Percentiles rank a stretch among this genome's conserved stretches.
Conservation (phyloP, 1,140 invertebrate genomes). For the Rhopalosiphum maidis region DNA sequence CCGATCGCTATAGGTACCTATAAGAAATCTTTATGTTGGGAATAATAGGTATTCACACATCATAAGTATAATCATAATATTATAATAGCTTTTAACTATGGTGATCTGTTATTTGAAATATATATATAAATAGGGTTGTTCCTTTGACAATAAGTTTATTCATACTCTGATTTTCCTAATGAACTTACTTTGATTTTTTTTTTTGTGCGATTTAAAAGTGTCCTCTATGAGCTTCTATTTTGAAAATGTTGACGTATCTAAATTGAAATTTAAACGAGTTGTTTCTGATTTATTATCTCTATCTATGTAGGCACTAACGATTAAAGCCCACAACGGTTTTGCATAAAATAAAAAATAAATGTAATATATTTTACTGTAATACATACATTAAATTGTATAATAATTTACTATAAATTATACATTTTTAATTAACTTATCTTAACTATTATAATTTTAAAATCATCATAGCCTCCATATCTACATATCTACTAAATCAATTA, state of each 20-base stretch:
- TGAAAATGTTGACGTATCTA: neutral
- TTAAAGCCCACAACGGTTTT: neutral
- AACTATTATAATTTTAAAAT: neutral
- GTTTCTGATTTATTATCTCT: neutral
- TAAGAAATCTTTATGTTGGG: neutral
- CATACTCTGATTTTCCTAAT: neutral
- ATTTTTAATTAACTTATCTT: neutral
- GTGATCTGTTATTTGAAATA: neutral
- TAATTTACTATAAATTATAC: neutral
- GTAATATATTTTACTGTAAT: neutral
- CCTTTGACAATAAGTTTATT: neutral
- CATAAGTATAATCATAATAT: neutral
- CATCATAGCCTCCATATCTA: neutral
- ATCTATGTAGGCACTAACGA: neutral
- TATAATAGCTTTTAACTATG: neutral
- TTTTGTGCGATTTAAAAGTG: neutral
- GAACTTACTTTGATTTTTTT: neutral
- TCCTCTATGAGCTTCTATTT: neutral
- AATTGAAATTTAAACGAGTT: neutral
- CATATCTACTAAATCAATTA: neutral
- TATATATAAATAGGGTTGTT: neutral
- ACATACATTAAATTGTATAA: neutral
- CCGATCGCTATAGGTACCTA: neutral
- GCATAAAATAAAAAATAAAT: neutral
- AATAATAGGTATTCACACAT: neutral